Evolutionary conservation across 1,140 invertebrate genomes (phyloP), one percentile per base, ranked within the genome.

Genomic region (Caligus rogercresseyi): DNA sequence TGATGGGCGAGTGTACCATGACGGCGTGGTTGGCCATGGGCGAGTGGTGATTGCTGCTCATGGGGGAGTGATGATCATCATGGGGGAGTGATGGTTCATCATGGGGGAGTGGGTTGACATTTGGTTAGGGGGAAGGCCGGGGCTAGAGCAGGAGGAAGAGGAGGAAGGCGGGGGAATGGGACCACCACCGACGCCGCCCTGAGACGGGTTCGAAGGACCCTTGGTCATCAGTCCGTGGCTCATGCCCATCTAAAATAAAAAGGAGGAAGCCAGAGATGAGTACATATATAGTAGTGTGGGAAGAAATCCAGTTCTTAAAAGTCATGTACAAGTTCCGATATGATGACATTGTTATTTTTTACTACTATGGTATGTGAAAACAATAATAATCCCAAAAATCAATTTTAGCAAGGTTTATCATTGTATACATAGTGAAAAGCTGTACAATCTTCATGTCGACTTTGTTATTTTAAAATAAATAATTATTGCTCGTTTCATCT

Each of bases 51-150:
- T 60, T 20, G 16, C 52, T n/a, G 31, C 31, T 43, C 31, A 43
- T 43, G n/a, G 31, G 31, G n/a, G 31, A 21, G 16, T 60, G 26
- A 15, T 31, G 16, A 18, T 18, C 57, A 25, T 43, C 57, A 60
- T 60, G 2, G 57, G 57, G 15, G 57, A 60, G n/a, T 25, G 57
- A 21, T 60, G 57, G 24, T 60, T 60, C 57, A 60, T 60, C 31
- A 43, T 43, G n/a, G 31, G 31, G 7, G 31, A 43, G 31, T 43
- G 31, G 7, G 31, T 43, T n/a, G 31, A 11, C 31, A 43, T 43
- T 43, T 43, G 31, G 31, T 43, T 43, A 43, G 7, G 7, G n/a
- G 31, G n/a, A 7, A 11, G 31, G 7, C 7, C n/a, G 31, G 7
- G 7, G 7, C 7, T n/a, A 11, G 31, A n/a, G 7, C 31, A 7